These are phyloP conservation scores for Cynaeus angustus DNA, from an alignment of 2,888 invertebrate genomes.

Conservation along the genomic window DNA sequence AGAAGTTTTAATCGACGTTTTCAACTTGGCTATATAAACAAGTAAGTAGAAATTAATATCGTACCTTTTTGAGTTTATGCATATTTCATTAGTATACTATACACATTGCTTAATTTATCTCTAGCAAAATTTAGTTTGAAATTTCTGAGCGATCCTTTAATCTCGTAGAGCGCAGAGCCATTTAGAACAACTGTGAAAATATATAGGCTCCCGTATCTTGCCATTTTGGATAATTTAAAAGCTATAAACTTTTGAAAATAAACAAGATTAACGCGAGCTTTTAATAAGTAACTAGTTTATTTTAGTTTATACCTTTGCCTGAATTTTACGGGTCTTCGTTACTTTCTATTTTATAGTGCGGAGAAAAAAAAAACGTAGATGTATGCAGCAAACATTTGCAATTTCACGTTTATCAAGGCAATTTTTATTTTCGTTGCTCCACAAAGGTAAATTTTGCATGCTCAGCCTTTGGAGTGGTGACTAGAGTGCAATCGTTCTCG, in stretches of 20 bases:
- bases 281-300: neutral
- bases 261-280: neutral
- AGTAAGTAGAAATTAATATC: slow-evolving; percentile 47
- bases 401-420: too few species aligned
- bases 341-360: neutral
- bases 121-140: slow-evolving; percentile 39
- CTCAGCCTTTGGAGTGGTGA: too few species aligned
- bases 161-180: slow-evolving; percentile 25
- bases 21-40: slow-evolving; percentile 43
- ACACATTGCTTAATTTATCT: slow-evolving; percentile 52
- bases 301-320: neutral
- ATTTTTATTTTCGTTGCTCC: too few species aligned
- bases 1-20: slow-evolving; percentile 1
- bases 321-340: neutral
- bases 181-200: slow-evolving; percentile 30
- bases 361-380: neutral
- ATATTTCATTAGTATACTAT: slow-evolving; percentile 52
- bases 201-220: slow-evolving; percentile 20
- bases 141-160: slow-evolving; percentile 36
- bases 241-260: neutral
- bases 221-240: slow-evolving; percentile 9
- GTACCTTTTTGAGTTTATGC: slow-evolving; percentile 50
- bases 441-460: too few species aligned
- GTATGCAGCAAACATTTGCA: neutral
- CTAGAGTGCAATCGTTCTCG: too few species aligned